Evolutionary conservation across 2,888 invertebrate genomes (phyloP).

Genomic region (Sepiola atlantica): DNA sequence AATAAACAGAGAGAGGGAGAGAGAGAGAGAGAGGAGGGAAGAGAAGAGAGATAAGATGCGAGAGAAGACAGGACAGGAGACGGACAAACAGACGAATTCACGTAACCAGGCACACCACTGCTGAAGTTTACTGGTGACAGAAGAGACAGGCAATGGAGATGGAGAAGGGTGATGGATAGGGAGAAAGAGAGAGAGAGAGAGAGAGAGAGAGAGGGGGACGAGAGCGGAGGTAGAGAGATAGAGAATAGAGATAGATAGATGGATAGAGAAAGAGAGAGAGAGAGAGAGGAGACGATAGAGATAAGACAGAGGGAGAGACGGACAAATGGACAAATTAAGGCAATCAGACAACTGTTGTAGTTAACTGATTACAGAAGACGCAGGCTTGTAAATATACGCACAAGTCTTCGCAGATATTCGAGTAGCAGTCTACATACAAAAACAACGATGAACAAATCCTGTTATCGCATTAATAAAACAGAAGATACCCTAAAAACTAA

Average conservation of each 20-base stretch:
- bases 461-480: too few species aligned
- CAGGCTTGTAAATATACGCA: too few species aligned
- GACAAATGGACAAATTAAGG: too few species aligned
- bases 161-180: neutral
- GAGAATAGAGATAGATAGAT: neutral
- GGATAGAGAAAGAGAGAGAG: neutral
- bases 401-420: too few species aligned
- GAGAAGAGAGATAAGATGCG: neutral
- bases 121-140: neutral
- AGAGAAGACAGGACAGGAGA: neutral
- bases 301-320: neutral
- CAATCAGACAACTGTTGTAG: too few species aligned
- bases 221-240: too few species aligned
- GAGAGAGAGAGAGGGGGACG: too few species aligned
- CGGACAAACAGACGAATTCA: rapidly evolving
- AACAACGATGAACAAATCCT: too few species aligned
- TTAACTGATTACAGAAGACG: too few species aligned
- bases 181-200: neutral
- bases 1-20: neutral
- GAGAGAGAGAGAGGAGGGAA: neutral
- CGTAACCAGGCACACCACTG: neutral
- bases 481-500: too few species aligned
- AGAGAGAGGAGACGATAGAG: neutral
- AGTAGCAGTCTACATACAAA: too few species aligned
- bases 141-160: neutral